Conservation (phyloP, 2,888 invertebrate species). For the Neria commutata region DNA sequence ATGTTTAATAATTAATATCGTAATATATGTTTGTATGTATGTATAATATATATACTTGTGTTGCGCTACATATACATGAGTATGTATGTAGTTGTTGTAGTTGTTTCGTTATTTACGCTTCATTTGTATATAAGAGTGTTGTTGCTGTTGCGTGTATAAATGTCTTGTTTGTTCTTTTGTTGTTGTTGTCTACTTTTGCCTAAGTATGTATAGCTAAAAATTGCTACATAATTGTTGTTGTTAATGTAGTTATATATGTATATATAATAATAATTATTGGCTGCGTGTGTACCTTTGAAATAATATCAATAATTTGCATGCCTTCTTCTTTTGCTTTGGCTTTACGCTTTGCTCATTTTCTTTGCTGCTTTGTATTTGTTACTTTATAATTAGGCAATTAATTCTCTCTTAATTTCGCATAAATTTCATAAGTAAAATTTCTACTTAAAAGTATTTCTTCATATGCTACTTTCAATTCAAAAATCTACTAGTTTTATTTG, state of each 20-base stretch:
- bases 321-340: not conserved
- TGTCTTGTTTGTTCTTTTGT: slow-evolving; percentile 31
- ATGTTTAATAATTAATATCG: slow-evolving; percentile 29
- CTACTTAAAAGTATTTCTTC: not conserved
- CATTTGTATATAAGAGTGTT: slow-evolving; percentile 27
- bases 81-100: slow-evolving; percentile 33
- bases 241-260: slow-evolving; percentile 35
- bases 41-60: slow-evolving; percentile 14
- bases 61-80: slow-evolving; percentile 12
- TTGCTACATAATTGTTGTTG: slow-evolving; percentile 40
- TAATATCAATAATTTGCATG: slow-evolving; percentile 8
- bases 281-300: not conserved
- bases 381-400: not conserved
- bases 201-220: slow-evolving; percentile 39
- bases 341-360: not conserved
- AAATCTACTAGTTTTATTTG: not conserved
- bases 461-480: not conserved
- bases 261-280: not conserved
- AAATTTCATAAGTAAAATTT: not conserved
- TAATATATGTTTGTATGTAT: slow-evolving; percentile 15
- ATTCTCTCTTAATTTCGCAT: not conserved
- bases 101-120: slow-evolving; percentile 11
- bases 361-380: not conserved
- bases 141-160: slow-evolving; percentile 30
- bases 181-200: slow-evolving; percentile 37